Base-by-base conservation (phyloP, 2,797 vertebrate genomes). In the Carapus acus region DNA sequence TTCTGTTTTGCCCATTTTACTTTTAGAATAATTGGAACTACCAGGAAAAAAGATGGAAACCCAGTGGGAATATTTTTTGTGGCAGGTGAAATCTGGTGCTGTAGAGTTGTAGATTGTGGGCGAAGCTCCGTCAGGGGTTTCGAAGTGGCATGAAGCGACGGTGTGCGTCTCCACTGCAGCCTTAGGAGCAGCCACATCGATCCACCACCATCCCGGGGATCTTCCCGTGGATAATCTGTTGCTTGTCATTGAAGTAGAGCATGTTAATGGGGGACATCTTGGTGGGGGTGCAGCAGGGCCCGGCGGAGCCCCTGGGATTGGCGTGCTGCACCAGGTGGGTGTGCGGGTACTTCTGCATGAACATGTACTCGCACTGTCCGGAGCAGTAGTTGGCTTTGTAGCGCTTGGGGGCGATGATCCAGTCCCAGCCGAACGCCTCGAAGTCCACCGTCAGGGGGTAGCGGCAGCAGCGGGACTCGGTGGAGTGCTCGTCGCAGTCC, bases 221-320 rank as follows among this genome's bases (percentile, higher is more conserved):
- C 87, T 98, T 98, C 70, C 96, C 96, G 16, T 98, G 96, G 85
- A 98, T 98, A 74, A 98, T 98, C 82, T 98, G 94, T 86, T 98
- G 94, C 82, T 98, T 97, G 89, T 98, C 96, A 69, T 98, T 98
- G 86, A 98, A 98, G 86, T 98, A 98, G 69, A 98, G 91, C 96
- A 98, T 98, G 87, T 98, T 98, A 88, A 98, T 98, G 41, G 96
- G 96, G 43, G 96, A 98, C 96, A 98, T 98, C 90, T 98, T 98
- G 84, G 95, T 98, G 8, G 95, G 96, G 15, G 95, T 97, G 69
- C 96, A 98, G 88, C 96, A 98, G 58, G 96, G 96, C 58, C 96
- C 95, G 0, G 95, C 95, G 0, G 96, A 97, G 75, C 96, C 95
- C 42, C 94, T 83, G 2, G 96, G 95, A 68, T 96, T 98, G 42